Base-by-base conservation (phyloP, 2,797 vertebrate species). In the Hyperoplus immaculatus region DNA sequence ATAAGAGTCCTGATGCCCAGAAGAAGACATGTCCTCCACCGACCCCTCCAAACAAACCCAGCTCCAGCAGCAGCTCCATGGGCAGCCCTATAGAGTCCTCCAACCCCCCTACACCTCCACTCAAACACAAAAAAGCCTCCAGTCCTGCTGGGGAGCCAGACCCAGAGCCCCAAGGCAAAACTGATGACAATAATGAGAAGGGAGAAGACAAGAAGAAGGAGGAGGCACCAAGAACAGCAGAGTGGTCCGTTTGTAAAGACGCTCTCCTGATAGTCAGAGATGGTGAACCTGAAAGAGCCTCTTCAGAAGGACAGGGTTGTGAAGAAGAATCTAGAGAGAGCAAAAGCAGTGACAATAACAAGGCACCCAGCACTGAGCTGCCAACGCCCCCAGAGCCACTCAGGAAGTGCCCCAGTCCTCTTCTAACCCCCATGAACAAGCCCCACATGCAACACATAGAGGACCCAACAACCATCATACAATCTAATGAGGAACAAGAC, bases 11-110 rank as follows among this genome's bases (percentile, higher is more conserved):
- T 9, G 86, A 88, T 16, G 75, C 74, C 61, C 89, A 61, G 7
- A 93, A 92, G 69, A 95, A 96, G 73, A 75, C 75, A 3, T 87
- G 78, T 36, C 93, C 89, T 78, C 94, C 95, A 8, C 92, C 89
- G 10, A 86, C 93, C 77, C 96, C 96, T 58, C 95, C 95, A 21
- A 78, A 54, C 91, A 96, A 96, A 88, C 91, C 95, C 61, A 71
- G 81, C n/a, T 47, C 78, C 6, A 59, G 4, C 9, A 82, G 1
- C 65, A 82, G 1, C 65, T 85, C 76, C 86, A 82, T 41, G 6
- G 72, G 83, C 46, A 68, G 49, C 50, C 57, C 45, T 11, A 29
- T 49, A 29, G 86, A 91, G 42, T 39, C 77, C 36, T 1, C 83
- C 7, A 83, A 87, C 42, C 89, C 93, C 74, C 96, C 93, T 0